Evolutionary conservation across 2,797 vertebrate species (phyloP), one percentile per base, ranked within the genome.

Genomic region (Danio aesculapii): DNA sequence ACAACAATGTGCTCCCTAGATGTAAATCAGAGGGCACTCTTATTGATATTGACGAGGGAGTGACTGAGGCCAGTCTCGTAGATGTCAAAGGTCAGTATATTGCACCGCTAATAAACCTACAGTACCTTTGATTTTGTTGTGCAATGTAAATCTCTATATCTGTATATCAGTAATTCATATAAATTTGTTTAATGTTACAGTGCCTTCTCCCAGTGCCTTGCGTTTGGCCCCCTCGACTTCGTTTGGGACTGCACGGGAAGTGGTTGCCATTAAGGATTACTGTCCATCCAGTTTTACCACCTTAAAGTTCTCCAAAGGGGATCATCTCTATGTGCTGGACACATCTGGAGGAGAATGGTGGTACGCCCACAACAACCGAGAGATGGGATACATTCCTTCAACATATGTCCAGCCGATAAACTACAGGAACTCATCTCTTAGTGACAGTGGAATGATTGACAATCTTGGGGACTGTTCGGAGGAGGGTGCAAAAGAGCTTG

Each of bases 141-240:
- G 8, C 10, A 55, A 83, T 84, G 85, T 88, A 86, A 83, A 87
- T 88, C 19, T 43, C 39, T n/a, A n/a, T n/a, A n/a, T n/a, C n/a
- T n/a, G n/a, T n/a, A 59, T 72, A 84, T 83, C 59, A 14, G 47
- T 1, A 21, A 77, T 21, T 79, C 58, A 8, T 44, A 53, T 55
- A 47, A 17, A 58, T 84, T 21, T 71, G 47, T 64, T 68, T 66
- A 8, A 61, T 9, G 69, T 84, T 85, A 2, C 93, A 99, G 97
- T 98, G 96, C 96, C 98, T 97, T 98, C 97, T 84, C 96, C 98
- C 72, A 97, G 97, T 96, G 95, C 96, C 95, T 96, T 99, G 92
- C 93, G 96, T 52, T 90, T 92, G 39, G 95, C 98, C 87, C 95
- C 90, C 44, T 94, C 95, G 55, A 91, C 91, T 0, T 96, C 96